phyloP scores from a whole-genome alignment of 2,797 vertebrate genomes.

The Kryptopterus vitreolus region DNA sequence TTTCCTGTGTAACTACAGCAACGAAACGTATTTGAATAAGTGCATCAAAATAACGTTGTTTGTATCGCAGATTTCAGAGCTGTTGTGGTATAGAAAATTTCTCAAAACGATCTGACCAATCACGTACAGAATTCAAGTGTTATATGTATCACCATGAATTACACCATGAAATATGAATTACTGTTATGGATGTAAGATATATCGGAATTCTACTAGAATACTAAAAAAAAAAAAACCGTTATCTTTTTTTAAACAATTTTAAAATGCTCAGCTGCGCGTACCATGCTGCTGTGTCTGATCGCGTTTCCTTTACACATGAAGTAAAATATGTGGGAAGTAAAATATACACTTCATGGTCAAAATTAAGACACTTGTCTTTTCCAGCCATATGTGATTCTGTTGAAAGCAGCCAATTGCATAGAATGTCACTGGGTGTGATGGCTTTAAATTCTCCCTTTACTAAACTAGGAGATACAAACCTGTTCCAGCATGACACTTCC shows the following conservation, averaged over 20 bases:
- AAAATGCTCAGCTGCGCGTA: neutral
- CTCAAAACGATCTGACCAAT: neutral
- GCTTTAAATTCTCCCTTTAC: too few relatives aligned
- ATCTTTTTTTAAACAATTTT: too few relatives aligned
- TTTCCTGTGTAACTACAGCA: neutral
- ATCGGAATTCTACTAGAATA: too few relatives aligned
- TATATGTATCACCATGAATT: too few relatives aligned
- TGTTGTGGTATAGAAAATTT: neutral
- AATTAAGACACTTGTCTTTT: too few relatives aligned
- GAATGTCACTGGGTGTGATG: too few relatives aligned
- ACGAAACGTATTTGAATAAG: neutral
- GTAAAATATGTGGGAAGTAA: neutral
- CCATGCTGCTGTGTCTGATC: neutral
- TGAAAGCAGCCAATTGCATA: too few relatives aligned
- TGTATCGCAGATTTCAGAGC: neutral
- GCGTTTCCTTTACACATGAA: neutral
- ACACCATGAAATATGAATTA: neutral
- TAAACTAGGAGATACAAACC: too few relatives aligned
- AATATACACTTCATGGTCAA: neutral
- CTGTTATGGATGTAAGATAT: too few relatives aligned
- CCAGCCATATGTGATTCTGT: too few relatives aligned
- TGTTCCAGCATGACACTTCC: too few relatives aligned
- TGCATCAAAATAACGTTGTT: neutral
- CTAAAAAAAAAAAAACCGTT: too few relatives aligned
- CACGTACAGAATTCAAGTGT: neutral